Evolutionary conservation across 1,140 invertebrate genomes (phyloP), one percentile per base, ranked within the genome.

Genomic region (Himalopsyche phryganea): DNA sequence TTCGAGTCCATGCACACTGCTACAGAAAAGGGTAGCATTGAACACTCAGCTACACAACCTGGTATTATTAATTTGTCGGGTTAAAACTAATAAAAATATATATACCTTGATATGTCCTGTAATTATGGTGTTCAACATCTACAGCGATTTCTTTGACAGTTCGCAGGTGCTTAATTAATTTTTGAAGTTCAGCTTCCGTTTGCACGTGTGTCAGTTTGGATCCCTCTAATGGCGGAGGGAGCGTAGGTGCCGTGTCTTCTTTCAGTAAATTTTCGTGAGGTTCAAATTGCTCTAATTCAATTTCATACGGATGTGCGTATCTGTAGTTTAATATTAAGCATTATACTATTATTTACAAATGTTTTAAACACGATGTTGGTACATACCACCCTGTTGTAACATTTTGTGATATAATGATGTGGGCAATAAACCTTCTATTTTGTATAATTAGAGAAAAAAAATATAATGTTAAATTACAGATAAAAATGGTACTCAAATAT

Each of bases 241-340:
- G 3, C 1, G 69, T 69, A 1, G 68, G 66, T n/a, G 65, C 50
- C 1, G 65, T 23, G 5, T 81, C 78, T 1, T 71, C 60, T 2
- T 69, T 58, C 7, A 90, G 60, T 45, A 85, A 80, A 9, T 70
- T 59, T 0, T 73, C 64, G 0, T 77, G 66, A 0, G 83, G 81
- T 18, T 79, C 69, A 66, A 88, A 91, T 63, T 81, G 75, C 20
- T 93, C 81, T 10, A 98, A 69, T 73, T 98, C 95, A 69, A 83
- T 83, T 70, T 91, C 85, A 71, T 98, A 98, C 0, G 95, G 96
- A 81, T 98, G 94, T 62, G 84, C 81, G 71, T 83, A 92, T 58
- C 85, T 87, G 66, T 60, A 74, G 66, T 41, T 61, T 57, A 63
- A 48, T 56, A 36, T 17, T 4, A 40, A 38, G 44, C 11, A 44